phyloP scores from a whole-genome alignment of 2,113 vertebrate genomes.

The Madoqua kirkii region DNA sequence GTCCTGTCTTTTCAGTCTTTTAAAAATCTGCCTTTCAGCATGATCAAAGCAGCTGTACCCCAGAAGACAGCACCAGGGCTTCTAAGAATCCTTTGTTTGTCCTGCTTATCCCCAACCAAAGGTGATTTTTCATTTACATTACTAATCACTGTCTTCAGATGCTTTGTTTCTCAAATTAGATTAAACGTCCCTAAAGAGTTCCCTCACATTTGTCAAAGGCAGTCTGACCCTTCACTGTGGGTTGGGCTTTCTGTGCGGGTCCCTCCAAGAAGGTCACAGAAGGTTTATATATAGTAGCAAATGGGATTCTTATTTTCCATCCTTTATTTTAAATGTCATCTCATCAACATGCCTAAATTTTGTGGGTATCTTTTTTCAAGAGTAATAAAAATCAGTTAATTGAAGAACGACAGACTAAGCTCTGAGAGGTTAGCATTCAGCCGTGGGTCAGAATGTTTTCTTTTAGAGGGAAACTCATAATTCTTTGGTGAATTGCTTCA shows the following conservation, averaged over 20 bases:
- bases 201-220: background rate
- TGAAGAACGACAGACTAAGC: background rate
- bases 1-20: background rate
- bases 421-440: background rate
- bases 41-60: conserved; percentile 12
- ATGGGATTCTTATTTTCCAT: background rate
- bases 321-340: background rate
- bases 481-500: background rate
- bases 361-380: background rate
- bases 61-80: background rate
- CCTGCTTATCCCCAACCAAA: conserved; percentile 7
- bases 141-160: conserved; percentile 22
- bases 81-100: background rate
- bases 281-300: background rate
- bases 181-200: background rate
- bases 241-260: background rate
- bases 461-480: background rate
- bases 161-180: background rate
- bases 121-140: background rate
- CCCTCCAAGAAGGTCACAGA: background rate
- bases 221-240: background rate
- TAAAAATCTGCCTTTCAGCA: background rate
- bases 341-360: background rate
- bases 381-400: background rate
- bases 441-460: background rate